Evolutionary conservation across 2,113 vertebrate species (phyloP), one percentile per base, ranked within the genome.

Genomic region (Nerophis ophidion): DNA sequence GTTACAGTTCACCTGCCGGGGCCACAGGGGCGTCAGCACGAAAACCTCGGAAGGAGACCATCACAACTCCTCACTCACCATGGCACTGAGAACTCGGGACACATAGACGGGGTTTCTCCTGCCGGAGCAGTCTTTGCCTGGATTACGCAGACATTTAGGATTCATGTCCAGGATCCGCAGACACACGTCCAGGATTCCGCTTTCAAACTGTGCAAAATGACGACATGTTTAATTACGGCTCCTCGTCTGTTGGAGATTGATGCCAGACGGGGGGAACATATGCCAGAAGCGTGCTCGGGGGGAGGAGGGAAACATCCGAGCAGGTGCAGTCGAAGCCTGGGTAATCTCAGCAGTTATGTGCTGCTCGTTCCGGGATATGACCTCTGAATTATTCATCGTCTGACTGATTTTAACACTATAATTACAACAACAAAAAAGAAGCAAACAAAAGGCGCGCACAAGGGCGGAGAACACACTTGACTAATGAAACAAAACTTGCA

Each of bases 1-100:
- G 0, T 96, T 94, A 46, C 92, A 95, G 42, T 99, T 98, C 0
- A 99, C 91, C 97, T 99, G 74, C 0, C 9, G 65, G 46, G 46
- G 52, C 36, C 68, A 65, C 60, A 42, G 6, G 1, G 42, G 2
- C 2, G 11, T 26, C 3, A 8, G 51, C 47, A 48, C 14, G n/a
- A 59, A 5, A 6, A 13, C 7, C 36, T 16, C 0, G 1, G 16
- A 44, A 38, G 9, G 11, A 16, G n/a, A 19, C 12, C 8, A 12
- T 16, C 1, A 40, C 8, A 56, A 11, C 12, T 44, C 40, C 40
- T 44, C 4, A 44, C 70, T 33, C 34, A 95, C 95, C 95, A 98
- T 98, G 55, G 82, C 89, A 34, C 94, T 97, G 49, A 98, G 89
- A 68, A 95, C 93, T 73, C 95, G 84, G 78, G 91, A 84, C 1